A percentile compares a stretch with the other conserved stretches of the same genome.
Evolutionary conservation across 2,888 invertebrate genomes (phyloP).

Genomic region (Nymphalis c-album): DNA sequence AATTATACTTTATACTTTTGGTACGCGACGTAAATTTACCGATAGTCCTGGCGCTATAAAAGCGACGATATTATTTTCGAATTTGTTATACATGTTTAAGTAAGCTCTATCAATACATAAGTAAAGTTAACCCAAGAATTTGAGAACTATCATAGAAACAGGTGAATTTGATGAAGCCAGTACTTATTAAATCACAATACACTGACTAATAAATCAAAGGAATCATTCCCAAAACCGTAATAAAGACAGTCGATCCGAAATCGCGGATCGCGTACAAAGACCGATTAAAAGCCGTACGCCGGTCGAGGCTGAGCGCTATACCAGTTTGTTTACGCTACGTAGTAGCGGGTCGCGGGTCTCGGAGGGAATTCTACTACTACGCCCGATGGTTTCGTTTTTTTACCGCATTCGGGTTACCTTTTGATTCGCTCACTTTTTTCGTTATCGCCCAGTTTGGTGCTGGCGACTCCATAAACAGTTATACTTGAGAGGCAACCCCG

Average conservation of each 20-base stretch:
- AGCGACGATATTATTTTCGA: no score
- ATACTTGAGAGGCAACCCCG: constrained; percentile 75
- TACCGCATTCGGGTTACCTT: constrained; percentile 53
- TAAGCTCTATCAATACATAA: no score
- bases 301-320: constrained; percentile 18
- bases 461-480: constrained; percentile 78
- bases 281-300: constrained; percentile 30
- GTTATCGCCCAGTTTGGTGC: constrained; percentile 70
- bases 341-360: constrained; percentile 54
- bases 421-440: constrained; percentile 58
- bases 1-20: no score
- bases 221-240: constrained; percentile 19
- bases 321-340: constrained; percentile 61
- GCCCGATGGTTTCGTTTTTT: constrained; percentile 48
- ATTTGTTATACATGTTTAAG: no score
- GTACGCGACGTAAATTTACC: no score
- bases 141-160: no score
- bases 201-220: background rate
- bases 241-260: constrained; percentile 20
- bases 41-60: no score
- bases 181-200: background rate
- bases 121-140: no score
- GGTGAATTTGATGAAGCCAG: background rate
- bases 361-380: constrained; percentile 65
- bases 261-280: constrained; percentile 12